phyloP scores from a whole-genome alignment of 2,888 invertebrate species.

The Apantesis nais region DNA sequence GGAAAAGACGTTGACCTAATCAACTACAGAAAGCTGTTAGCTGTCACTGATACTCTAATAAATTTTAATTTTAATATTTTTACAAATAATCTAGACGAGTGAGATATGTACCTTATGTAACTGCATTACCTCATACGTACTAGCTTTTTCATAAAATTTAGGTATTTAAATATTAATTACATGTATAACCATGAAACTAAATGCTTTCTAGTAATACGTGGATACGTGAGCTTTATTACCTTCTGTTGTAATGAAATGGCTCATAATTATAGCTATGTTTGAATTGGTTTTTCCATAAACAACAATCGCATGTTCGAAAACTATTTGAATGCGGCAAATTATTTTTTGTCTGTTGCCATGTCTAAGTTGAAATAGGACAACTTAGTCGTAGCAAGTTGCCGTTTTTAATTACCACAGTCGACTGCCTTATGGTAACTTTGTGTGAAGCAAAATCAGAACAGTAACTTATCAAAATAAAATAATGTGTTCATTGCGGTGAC shows the following conservation, averaged over 20 bases:
- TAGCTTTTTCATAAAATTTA: background rate
- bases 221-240: constrained; percentile 72
- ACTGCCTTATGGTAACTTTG: background rate
- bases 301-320: constrained; percentile 73
- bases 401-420: constrained; percentile 1
- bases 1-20: background rate
- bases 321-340: constrained; percentile 72
- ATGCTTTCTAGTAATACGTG: constrained; percentile 62
- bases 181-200: constrained; percentile 49
- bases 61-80: background rate
- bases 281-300: constrained; percentile 76
- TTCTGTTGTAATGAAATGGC: constrained; percentile 73
- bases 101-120: background rate
- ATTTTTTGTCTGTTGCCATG: constrained; percentile 59
- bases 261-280: constrained; percentile 79
- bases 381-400: background rate
- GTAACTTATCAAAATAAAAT: too few species aligned
- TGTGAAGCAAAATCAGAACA: background rate
- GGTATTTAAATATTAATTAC: constrained; percentile 3
- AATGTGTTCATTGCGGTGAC: too few species aligned
- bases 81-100: background rate
- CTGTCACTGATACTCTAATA: background rate
- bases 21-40: background rate
- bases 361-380: constrained; percentile 32
- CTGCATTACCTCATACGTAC: background rate